These are phyloP conservation scores for Platorchestia sp. DNA, from an alignment of 1,140 invertebrate species.

Conservation along the genomic window DNA sequence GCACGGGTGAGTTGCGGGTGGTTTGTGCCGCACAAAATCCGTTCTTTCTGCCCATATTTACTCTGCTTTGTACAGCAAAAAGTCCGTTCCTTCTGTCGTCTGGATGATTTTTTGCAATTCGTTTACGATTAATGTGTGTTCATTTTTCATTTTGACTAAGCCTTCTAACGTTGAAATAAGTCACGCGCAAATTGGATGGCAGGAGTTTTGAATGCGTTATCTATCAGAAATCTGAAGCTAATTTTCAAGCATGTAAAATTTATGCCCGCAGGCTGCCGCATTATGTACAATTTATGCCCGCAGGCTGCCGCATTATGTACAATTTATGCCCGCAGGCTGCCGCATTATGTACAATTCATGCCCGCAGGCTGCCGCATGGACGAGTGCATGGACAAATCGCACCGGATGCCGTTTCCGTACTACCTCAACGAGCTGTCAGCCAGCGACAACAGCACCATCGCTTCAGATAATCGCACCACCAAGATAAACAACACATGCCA, in stretches of 20 bases:
- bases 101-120: background rate
- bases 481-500: constrained; percentile 60
- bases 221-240: background rate
- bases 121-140: background rate
- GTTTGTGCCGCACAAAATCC: background rate
- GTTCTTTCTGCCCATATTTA: background rate
- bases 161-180: background rate
- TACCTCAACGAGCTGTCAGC: constrained; percentile 66
- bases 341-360: background rate
- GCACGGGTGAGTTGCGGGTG: constrained; percentile 59
- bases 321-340: background rate
- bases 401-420: constrained; percentile 66
- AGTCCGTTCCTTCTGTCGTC: background rate
- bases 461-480: constrained; percentile 59
- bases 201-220: background rate
- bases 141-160: background rate
- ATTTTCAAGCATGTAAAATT: background rate
- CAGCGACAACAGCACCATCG: constrained; percentile 64
- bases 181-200: background rate
- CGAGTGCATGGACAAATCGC: constrained; percentile 66
- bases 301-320: too few species aligned
- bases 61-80: too few species aligned
- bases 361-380: constrained; percentile 60
- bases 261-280: too few species aligned
- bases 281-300: too few species aligned